Base-by-base conservation (phyloP, 2,113 vertebrate genomes). In the Dolichotis patagonum region DNA sequence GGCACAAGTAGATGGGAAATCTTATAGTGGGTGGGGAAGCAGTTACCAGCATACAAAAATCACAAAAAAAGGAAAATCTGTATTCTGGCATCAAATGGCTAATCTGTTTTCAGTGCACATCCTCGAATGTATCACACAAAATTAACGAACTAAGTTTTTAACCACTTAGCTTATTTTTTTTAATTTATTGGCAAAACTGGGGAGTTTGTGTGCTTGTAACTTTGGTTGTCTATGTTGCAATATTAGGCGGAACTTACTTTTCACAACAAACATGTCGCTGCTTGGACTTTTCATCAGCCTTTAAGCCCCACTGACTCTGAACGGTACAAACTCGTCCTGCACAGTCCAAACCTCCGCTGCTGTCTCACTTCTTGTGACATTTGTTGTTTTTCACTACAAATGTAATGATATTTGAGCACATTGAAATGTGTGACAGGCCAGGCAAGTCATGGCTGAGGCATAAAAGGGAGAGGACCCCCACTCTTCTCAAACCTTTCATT, bases 51-150 rank as follows among this genome's bases (percentile, higher is more conserved):
- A 38, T 28, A 35, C 0, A 85, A 84, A 95, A 85, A n/a, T 81
- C 90, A 97, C 43, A 82, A 93, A 95, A 90, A 95, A 75, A 95
- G 69, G 71, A 54, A 46, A 90, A 71, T 90, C 85, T 56, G 38
- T 88, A 9, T 58, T 32, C 46, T 88, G 90, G 58, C 95, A 96
- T 92, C 90, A 94, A 93, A 98, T 94, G 88, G 77, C 84, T 38
- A 77, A 82, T 98, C 98, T 99, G 98, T 98, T 99, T 99, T 98
- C 98, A 99, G 98, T 98, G 98, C 98, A 96, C 95, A 94, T 96
- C 96, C 91, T 98, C 93, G 96, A 95, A 95, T 75, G 96, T 67
- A 96, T 63, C 58, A 95, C 96, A 91, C 67, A 96, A 91, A 96
- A 94, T 95, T 98, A 98, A 97, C 94, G 85, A 97, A 93, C 95